Evolutionary conservation across 2,888 invertebrate species (phyloP).

Genomic region (Agonopterix subpropinquella): DNA sequence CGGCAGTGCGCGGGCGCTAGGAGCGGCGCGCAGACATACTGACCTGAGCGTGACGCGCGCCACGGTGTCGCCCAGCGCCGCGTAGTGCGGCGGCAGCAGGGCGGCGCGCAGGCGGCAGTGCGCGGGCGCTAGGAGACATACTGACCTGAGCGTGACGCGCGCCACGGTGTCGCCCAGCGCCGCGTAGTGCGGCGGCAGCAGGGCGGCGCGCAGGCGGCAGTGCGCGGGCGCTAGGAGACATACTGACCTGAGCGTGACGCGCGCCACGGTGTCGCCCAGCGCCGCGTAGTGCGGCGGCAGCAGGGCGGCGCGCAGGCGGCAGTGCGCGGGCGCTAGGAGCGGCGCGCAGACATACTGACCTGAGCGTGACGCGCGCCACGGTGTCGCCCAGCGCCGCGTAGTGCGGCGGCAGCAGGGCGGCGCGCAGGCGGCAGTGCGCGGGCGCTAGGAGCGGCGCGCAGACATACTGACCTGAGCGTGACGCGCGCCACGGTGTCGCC

Average conservation of each 20-base stretch:
- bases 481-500: slow-evolving; percentile 80
- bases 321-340: slow-evolving; percentile 76
- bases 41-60: slow-evolving; percentile 85
- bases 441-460: slow-evolving; percentile 81
- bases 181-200: slow-evolving; percentile 42
- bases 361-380: slow-evolving; percentile 83
- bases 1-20: slow-evolving; percentile 77
- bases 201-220: slow-evolving; percentile 69
- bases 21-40: slow-evolving; percentile 85
- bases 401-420: slow-evolving; percentile 48
- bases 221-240: slow-evolving; percentile 78
- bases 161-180: slow-evolving; percentile 78
- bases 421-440: slow-evolving; percentile 77
- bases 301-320: slow-evolving; percentile 70
- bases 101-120: slow-evolving; percentile 75
- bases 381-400: slow-evolving; percentile 67
- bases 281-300: slow-evolving; percentile 42
- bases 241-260: slow-evolving; percentile 85
- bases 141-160: slow-evolving; percentile 83
- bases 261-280: slow-evolving; percentile 78
- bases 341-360: slow-evolving; percentile 91
- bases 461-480: slow-evolving; percentile 86
- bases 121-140: slow-evolving; percentile 75
- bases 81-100: slow-evolving; percentile 42
- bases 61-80: slow-evolving; percentile 75